Base-by-base conservation (phyloP, 2,888 invertebrate species). In the Tetragonisca angustula region DNA sequence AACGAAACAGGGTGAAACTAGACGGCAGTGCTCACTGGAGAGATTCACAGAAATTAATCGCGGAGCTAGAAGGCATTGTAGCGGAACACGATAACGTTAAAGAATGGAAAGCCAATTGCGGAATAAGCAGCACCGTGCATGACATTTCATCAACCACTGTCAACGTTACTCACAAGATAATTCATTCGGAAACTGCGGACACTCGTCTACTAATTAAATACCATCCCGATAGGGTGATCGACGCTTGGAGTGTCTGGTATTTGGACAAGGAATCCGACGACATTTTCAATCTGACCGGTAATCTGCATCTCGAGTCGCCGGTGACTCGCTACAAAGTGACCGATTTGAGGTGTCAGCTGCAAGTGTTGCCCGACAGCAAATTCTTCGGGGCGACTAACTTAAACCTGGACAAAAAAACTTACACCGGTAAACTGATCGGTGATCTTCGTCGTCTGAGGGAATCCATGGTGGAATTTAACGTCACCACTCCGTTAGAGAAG, bases 401-500 rank as follows among this genome's bases (percentile, higher is more conserved):
- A 59, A 96, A 97, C 86, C 94, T 97, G 36, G 97, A 97, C 90
- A 96, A 96, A 59, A 96, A 96, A 89, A 96, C 96, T 59, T 96
- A 97, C 82, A 96, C 96, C 2, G 95, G 97, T 5, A 95, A 90
- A 50, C 62, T 94, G 15, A 71, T 81, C 19, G 97, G 97, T 11
- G 96, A 97, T 94, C 95, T 97, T 88, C 96, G 96, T 71, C 96
- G 96, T 68, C 94, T 98, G 36, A 97, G 97, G 0, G 97, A 97
- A 94, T 97, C 97, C 85, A 97, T 97, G 96, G 92, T 93, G 4
- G 85, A 91, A 0, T 96, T 97, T 27, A 97, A 97, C 93, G 95
- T 97, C 5, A 97, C 97, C 0, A 97, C 97, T 4, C 97, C 97
- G 0, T 95, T 97, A 70, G 96, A 97, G 71, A 96, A 96, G 77